A percentile compares a stretch with the other conserved stretches of the same genome.
phyloP scores from a whole-genome alignment of 2,888 invertebrate genomes.

The Strigamia transsilvanica region DNA sequence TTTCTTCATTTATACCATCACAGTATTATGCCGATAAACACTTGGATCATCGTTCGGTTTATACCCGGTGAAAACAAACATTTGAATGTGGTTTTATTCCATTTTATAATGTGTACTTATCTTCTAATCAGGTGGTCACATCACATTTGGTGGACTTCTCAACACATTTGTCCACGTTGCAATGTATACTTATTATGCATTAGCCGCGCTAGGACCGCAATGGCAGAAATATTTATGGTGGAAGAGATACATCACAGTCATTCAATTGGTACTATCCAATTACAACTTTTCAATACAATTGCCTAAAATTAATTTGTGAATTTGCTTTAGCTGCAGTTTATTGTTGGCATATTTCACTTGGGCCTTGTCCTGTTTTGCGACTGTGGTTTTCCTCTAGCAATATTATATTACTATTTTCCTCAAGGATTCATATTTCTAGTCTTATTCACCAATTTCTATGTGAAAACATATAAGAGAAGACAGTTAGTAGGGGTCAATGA shows the following conservation, averaged over 20 bases:
- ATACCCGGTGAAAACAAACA: slow-evolving; percentile 69
- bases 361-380: neutral
- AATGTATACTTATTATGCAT: slow-evolving; percentile 66
- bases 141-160: slow-evolving; percentile 64
- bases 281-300: too few relatives aligned
- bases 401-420: neutral
- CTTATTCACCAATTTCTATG: neutral
- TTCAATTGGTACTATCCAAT: slow-evolving; percentile 62
- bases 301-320: too few relatives aligned
- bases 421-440: neutral
- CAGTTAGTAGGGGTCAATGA: neutral
- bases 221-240: slow-evolving; percentile 66
- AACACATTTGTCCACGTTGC: slow-evolving; percentile 66
- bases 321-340: neutral
- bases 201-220: slow-evolving; percentile 65
- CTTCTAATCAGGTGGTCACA: slow-evolving; percentile 59
- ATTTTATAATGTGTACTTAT: neutral
- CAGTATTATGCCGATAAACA: slow-evolving; percentile 68
- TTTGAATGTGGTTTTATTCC: too few relatives aligned
- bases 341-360: neutral
- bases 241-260: slow-evolving; percentile 66
- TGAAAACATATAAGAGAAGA: neutral
- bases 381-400: neutral
- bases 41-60: slow-evolving; percentile 67
- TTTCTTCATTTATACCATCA: slow-evolving; percentile 91